Percentiles rank a stretch among this genome's conserved stretches.
Evolutionary conservation across 1,140 invertebrate species (phyloP).

Genomic region (honey bee (Apis mellifera)): DNA sequence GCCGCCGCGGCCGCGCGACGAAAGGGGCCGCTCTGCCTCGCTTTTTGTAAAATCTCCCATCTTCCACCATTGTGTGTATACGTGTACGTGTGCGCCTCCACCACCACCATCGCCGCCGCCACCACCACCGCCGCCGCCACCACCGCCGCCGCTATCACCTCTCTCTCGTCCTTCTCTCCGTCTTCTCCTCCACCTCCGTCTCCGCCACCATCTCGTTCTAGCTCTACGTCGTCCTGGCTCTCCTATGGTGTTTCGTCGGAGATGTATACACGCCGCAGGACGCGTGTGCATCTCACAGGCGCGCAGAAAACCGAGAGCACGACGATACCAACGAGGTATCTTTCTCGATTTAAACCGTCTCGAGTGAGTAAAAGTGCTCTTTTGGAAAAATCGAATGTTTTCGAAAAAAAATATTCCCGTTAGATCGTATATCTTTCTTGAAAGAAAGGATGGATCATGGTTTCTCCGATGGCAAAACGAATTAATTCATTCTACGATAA

Average conservation of each 20-base stretch:
- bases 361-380: too few relatives aligned
- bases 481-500: too few relatives aligned
- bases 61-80: constrained; percentile 49
- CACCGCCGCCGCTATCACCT: constrained; percentile 57
- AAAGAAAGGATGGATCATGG: too few relatives aligned
- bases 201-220: constrained; percentile 37
- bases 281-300: constrained; percentile 7
- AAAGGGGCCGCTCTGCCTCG: constrained; percentile 69
- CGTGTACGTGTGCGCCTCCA: constrained; percentile 23
- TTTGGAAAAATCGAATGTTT: too few relatives aligned
- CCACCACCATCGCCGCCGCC: constrained; percentile 36
- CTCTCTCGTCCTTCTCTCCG: constrained; percentile 33
- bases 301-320: not conserved
- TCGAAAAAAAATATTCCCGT: too few relatives aligned
- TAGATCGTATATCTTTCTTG: too few relatives aligned
- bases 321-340: not conserved
- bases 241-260: constrained; percentile 58
- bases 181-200: constrained; percentile 20
- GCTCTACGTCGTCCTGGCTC: constrained; percentile 60
- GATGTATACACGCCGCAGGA: constrained; percentile 30
- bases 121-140: not conserved
- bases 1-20: constrained; percentile 54
- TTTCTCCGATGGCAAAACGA: too few relatives aligned
- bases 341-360: not conserved
- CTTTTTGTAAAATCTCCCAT: constrained; percentile 71